Conservation (phyloP, 2,797 vertebrate genomes). For the Champsocephalus esox region DNA sequence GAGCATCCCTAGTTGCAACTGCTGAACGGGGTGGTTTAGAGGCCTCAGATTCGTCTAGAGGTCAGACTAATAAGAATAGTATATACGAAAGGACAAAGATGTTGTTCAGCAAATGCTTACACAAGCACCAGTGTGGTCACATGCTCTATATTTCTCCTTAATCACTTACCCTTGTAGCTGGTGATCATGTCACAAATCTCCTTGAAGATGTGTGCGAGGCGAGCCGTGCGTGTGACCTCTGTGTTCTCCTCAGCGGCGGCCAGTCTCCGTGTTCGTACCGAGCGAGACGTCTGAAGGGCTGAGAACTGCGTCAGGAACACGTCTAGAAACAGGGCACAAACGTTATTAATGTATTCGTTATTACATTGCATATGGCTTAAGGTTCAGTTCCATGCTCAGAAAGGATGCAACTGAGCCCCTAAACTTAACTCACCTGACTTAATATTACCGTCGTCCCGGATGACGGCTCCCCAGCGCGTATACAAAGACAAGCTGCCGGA, state of each 20-base stretch:
- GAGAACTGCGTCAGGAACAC: constrained; percentile 99
- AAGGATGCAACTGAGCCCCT: neutral
- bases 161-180: constrained; percentile 92
- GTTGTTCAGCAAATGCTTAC: neutral
- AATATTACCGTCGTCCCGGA: constrained; percentile 96
- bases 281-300: constrained; percentile 95
- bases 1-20: neutral
- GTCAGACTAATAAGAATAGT: constrained; percentile 24
- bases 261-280: constrained; percentile 93
- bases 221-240: constrained; percentile 96
- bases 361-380: neutral
- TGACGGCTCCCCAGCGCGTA: constrained; percentile 94
- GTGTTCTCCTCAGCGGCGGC: constrained; percentile 97
- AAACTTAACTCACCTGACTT: constrained; percentile 88
- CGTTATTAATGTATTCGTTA: neutral
- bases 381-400: neutral
- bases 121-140: neutral
- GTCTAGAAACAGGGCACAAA: constrained; percentile 80
- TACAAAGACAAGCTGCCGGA: constrained; percentile 88
- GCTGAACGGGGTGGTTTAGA: constrained; percentile 29
- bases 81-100: neutral
- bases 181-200: constrained; percentile 99
- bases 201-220: constrained; percentile 98
- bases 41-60: constrained; percentile 10
- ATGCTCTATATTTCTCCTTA: neutral